Percentiles rank a stretch among this genome's conserved stretches.
Conservation (phyloP, 2,113 vertebrate genomes). For the Dipodomys stephensi region DNA sequence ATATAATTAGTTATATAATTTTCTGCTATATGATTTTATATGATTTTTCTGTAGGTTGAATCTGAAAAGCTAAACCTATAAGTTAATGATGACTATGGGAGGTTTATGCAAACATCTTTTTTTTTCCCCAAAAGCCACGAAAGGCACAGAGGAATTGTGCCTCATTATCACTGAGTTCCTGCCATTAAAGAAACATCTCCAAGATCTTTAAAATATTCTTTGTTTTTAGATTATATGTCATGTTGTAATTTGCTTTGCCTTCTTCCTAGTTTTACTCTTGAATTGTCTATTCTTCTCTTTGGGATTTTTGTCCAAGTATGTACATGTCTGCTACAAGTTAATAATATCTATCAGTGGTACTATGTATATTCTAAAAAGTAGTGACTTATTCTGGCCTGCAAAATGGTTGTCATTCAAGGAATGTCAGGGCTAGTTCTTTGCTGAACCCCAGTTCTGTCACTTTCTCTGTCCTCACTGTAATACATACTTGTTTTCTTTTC, state of each 20-base stretch:
- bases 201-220: neutral
- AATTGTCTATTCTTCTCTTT: neutral
- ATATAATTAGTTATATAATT: neutral
- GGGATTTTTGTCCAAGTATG: neutral
- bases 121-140: constrained; percentile 31
- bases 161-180: neutral
- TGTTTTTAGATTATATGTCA: neutral
- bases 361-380: neutral
- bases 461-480: neutral
- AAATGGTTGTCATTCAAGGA: neutral
- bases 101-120: neutral
- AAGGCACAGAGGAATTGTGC: neutral
- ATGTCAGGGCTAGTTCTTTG: neutral
- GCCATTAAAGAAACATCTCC: neutral
- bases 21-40: neutral
- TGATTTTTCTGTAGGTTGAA: neutral
- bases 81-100: neutral
- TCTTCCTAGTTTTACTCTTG: neutral
- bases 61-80: neutral
- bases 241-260: neutral
- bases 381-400: neutral
- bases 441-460: neutral
- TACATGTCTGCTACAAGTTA: neutral
- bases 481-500: neutral
- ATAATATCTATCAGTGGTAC: neutral